Evolutionary conservation across 2,888 invertebrate genomes (phyloP).

Genomic region (Andrena marginata): DNA sequence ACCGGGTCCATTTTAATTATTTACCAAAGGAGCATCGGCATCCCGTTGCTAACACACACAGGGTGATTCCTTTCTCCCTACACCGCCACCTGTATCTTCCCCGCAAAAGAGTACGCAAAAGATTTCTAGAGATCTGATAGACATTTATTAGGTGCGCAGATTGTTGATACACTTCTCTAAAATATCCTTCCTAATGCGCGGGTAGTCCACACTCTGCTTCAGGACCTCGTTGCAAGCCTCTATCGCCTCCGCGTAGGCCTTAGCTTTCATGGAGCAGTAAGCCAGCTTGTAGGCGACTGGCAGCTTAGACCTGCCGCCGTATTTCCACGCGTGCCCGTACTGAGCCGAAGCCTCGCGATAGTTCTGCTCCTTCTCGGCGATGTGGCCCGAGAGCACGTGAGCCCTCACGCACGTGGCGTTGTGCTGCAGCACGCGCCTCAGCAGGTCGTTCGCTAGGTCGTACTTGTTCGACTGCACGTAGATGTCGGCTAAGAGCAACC

Average conservation of each 20-base stretch:
- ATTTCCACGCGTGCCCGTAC: slow-evolving; percentile 95
- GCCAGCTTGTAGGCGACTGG: slow-evolving; percentile 97
- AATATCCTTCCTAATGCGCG: slow-evolving; percentile 96
- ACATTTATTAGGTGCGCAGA: slow-evolving; percentile 88
- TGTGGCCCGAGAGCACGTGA: slow-evolving; percentile 92
- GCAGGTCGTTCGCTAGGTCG: slow-evolving; percentile 94
- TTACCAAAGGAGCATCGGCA: background rate
- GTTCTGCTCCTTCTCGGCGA: slow-evolving; percentile 96
- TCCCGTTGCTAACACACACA: background rate
- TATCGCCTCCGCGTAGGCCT: slow-evolving; percentile 95
- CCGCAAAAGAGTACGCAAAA: no score
- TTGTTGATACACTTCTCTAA: slow-evolving; percentile 94
- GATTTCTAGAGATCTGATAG: background rate
- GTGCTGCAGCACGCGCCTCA: slow-evolving; percentile 91
- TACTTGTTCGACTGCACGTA: slow-evolving; percentile 93
- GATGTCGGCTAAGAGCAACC: slow-evolving; percentile 97
- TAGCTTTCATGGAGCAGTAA: slow-evolving; percentile 95
- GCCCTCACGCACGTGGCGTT: slow-evolving; percentile 96
- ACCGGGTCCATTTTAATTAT: slow-evolving; percentile 18
- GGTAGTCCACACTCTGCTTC: slow-evolving; percentile 93
- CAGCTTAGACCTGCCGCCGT: slow-evolving; percentile 93
- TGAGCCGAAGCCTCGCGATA: slow-evolving; percentile 93
- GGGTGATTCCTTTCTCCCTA: background rate
- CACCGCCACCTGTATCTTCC: background rate
- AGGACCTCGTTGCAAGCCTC: slow-evolving; percentile 95